A percentile compares a stretch with the other conserved stretches of the same genome.
phyloP scores from a whole-genome alignment of 2,888 invertebrate species.

The Pristionchus maxplancki region DNA sequence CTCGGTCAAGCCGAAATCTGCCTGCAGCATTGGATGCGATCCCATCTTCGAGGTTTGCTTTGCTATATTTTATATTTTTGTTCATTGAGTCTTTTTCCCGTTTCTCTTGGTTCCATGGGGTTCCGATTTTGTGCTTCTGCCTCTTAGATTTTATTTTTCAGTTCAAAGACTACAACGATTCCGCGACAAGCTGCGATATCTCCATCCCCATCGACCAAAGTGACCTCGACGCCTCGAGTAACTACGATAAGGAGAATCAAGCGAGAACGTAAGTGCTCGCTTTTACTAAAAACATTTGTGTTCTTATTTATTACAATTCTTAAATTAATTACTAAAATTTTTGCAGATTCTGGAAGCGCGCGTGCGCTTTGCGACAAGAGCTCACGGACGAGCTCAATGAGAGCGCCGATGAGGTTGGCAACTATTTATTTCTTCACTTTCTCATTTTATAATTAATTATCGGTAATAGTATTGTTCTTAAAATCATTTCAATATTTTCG shows the following conservation, averaged over 20 bases:
- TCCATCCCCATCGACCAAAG: neutral
- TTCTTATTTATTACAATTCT: neutral
- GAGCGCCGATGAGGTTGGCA: conserved; percentile 4
- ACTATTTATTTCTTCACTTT: too few relatives aligned
- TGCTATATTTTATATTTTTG: neutral
- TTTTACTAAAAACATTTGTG: neutral
- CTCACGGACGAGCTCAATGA: conserved; percentile 21
- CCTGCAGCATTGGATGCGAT: neutral
- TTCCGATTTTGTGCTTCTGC: neutral
- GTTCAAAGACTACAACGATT: neutral
- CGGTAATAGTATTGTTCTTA: neutral
- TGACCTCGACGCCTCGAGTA: conserved; percentile 6
- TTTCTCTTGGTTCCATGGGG: too few relatives aligned
- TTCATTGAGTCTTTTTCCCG: neutral
- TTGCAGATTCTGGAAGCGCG: conserved; percentile 47
- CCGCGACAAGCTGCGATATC: neutral
- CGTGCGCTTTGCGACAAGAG: neutral
- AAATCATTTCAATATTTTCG: neutral
- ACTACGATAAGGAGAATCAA: conserved; percentile 31
- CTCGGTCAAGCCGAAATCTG: conserved; percentile 13
- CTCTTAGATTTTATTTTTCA: neutral
- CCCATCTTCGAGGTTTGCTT: neutral
- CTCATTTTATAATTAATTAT: too few relatives aligned
- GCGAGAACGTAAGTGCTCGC: neutral
- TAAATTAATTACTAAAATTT: neutral